These are phyloP conservation scores for Diabrotica virgifera DNA, from an alignment of 1,140 invertebrate species.

Conservation along the genomic window DNA sequence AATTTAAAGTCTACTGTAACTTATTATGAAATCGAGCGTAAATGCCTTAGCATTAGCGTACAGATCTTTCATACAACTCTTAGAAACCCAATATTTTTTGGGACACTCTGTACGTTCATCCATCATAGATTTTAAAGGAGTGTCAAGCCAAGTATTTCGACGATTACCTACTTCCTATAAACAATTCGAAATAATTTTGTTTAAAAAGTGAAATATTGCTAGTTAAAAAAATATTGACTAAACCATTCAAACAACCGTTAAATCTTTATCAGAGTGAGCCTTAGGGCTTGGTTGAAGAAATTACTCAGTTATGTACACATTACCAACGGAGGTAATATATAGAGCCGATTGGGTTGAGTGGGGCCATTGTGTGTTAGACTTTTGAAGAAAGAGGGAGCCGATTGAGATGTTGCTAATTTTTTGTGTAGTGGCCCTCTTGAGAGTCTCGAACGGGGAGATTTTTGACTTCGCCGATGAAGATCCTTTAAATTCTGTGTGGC, in stretches of 20 bases:
- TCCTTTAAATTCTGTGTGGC: not conserved
- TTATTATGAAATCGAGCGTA: too few species aligned
- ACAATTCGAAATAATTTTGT: not conserved
- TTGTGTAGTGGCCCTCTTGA: not conserved
- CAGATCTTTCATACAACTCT: too few species aligned
- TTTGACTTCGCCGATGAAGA: not conserved
- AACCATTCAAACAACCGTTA: not conserved
- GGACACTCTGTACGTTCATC: not conserved
- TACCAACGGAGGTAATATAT: not conserved
- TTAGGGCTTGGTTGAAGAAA: not conserved
- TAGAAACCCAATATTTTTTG: not conserved
- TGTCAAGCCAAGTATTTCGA: not conserved
- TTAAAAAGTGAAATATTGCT: slow-evolving; percentile 1
- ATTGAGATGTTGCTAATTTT: not conserved
- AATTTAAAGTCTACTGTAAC: too few species aligned
- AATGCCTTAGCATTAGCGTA: too few species aligned
- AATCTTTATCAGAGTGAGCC: not conserved
- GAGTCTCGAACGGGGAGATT: not conserved
- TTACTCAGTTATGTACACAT: slow-evolving; percentile 1
- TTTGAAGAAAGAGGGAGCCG: not conserved
- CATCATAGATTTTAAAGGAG: not conserved
- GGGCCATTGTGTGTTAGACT: not conserved
- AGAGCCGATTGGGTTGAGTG: not conserved
- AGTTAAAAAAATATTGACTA: not conserved
- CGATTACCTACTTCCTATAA: not conserved